Conservation (phyloP, 2,888 invertebrate genomes). For the Sicus ferrugineus region DNA sequence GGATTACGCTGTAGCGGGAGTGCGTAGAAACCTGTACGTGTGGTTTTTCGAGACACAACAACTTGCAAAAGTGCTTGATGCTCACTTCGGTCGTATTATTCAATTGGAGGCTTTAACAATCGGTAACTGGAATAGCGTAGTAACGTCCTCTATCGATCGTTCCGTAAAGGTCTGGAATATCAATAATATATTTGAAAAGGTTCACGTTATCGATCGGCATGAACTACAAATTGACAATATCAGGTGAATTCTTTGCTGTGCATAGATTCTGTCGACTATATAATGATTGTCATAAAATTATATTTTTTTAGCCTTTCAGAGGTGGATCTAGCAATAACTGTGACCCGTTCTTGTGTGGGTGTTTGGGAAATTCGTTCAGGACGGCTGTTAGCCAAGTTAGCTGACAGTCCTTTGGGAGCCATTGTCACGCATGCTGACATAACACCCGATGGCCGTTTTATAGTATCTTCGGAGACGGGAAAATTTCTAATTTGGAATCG, state of each 20-base stretch:
- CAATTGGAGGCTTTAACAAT: slow-evolving; percentile 87
- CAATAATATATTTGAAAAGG: slow-evolving; percentile 97
- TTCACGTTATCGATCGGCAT: slow-evolving; percentile 93
- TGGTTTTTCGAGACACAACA: slow-evolving; percentile 86
- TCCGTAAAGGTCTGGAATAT: slow-evolving; percentile 98
- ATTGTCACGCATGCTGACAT: slow-evolving; percentile 93
- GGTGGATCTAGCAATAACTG: slow-evolving; percentile 86
- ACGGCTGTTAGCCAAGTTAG: slow-evolving; percentile 82
- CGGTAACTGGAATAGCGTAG: slow-evolving; percentile 91
- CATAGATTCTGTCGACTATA: background rate
- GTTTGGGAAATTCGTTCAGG: slow-evolving; percentile 93
- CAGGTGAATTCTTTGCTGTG: slow-evolving; percentile 68
- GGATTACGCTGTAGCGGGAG: slow-evolving; percentile 94
- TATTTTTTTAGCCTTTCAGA: slow-evolving; percentile 73
- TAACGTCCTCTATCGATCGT: slow-evolving; percentile 96
- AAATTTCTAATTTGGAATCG: slow-evolving; percentile 90
- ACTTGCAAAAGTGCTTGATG: slow-evolving; percentile 90
- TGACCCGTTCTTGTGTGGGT: slow-evolving; percentile 93
- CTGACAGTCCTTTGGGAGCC: slow-evolving; percentile 90
- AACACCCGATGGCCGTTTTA: slow-evolving; percentile 82
- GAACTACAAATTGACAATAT: slow-evolving; percentile 94
- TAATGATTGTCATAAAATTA: background rate
- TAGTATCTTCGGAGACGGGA: slow-evolving; percentile 91
- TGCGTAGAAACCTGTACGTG: slow-evolving; percentile 92
- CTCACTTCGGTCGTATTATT: slow-evolving; percentile 96